Conservation (phyloP, 2,888 invertebrate genomes). For the Neoascia interrupta region DNA sequence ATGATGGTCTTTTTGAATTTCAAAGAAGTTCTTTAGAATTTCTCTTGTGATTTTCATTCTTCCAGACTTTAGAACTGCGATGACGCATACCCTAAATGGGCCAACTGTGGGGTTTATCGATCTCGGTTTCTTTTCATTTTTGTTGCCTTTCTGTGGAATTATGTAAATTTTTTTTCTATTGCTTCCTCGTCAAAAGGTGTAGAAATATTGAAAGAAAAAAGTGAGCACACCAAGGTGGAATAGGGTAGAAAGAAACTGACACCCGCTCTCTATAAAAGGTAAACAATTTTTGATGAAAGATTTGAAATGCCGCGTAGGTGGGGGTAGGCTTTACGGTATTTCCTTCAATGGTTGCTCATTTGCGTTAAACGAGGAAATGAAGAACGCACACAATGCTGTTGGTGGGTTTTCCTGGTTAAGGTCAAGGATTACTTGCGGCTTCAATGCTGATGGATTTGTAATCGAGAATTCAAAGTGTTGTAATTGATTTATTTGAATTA, state of each 20-base stretch:
- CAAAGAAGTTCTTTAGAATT: slow-evolving; percentile 33
- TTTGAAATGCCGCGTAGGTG: slow-evolving; percentile 22
- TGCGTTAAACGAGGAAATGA: slow-evolving; percentile 25
- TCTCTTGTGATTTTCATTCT: background rate
- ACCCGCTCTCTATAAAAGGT: slow-evolving; percentile 19
- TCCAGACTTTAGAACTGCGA: slow-evolving; percentile 2
- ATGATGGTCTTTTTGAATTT: slow-evolving; percentile 3
- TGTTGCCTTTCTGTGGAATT: slow-evolving; percentile 21
- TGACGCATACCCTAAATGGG: slow-evolving; percentile 61
- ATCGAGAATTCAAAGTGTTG: slow-evolving; percentile 11
- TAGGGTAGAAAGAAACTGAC: slow-evolving; percentile 30
- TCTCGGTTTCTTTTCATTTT: slow-evolving; percentile 20
- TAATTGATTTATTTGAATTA: too few species aligned
- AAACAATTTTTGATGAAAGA: slow-evolving; percentile 43
- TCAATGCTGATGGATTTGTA: slow-evolving; percentile 27
- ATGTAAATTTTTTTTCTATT: slow-evolving; percentile 33
- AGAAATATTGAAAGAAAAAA: slow-evolving; percentile 6
- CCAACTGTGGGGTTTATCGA: slow-evolving; percentile 61
- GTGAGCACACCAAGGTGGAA: slow-evolving; percentile 8
- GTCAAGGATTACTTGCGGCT: slow-evolving; percentile 39
- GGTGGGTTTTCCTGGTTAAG: slow-evolving; percentile 16
- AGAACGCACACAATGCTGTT: slow-evolving; percentile 19
- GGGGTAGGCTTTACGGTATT: slow-evolving; percentile 19
- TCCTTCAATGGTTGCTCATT: slow-evolving; percentile 38
- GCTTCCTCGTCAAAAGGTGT: background rate